These are phyloP conservation scores for Lasioglossum pauxillum DNA, from an alignment of 2,888 invertebrate species.

Conservation along the genomic window DNA sequence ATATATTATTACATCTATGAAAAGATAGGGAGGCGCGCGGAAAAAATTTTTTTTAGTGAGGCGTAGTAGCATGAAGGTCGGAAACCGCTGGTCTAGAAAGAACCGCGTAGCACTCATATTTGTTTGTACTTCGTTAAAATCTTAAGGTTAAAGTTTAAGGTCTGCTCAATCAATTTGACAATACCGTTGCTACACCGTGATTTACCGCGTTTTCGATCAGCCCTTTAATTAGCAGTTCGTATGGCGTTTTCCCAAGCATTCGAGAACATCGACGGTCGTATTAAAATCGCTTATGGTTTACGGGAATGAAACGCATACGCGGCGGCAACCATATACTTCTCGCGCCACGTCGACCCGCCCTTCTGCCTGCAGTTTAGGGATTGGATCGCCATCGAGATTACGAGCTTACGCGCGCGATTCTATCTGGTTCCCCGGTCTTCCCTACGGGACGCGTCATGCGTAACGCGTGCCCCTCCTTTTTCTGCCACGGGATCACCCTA, in stretches of 20 bases:
- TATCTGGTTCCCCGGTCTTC: neutral
- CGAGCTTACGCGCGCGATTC: conserved; percentile 37
- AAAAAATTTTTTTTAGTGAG: no score
- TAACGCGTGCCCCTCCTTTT: conserved; percentile 31
- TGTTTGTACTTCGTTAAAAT: no score
- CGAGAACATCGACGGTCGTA: neutral
- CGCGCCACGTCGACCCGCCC: conserved; percentile 16
- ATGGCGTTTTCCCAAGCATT: no score
- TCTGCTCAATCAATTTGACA: neutral
- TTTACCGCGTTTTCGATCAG: no score
- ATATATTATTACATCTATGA: no score
- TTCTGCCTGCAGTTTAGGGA: conserved; percentile 51
- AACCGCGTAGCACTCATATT: no score
- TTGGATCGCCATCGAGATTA: conserved; percentile 67
- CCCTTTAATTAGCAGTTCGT: neutral
- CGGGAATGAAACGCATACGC: neutral
- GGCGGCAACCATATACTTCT: neutral
- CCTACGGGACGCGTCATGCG: neutral
- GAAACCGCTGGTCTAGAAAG: no score
- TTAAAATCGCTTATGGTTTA: neutral
- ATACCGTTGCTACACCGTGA: neutral
- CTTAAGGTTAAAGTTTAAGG: neutral
- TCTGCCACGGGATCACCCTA: conserved; percentile 9
- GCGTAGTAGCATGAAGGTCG: no score
- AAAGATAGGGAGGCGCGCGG: no score